Base-by-base conservation (phyloP, 64 coral and sea anemone genomes). In the Pocillopora damicornis region DNA sequence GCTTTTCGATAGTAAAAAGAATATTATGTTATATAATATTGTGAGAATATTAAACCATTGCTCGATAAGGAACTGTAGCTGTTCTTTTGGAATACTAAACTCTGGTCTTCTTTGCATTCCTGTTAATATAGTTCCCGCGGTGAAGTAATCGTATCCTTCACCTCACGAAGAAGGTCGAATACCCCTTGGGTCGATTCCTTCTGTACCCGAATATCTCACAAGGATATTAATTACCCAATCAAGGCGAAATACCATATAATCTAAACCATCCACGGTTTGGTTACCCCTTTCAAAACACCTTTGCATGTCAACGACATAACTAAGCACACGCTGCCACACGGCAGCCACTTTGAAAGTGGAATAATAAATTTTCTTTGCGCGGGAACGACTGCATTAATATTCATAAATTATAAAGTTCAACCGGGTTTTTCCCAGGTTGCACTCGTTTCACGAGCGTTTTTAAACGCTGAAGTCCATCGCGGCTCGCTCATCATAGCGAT, bases 61-160 rank as follows among this genome's bases (percentile, higher is more conserved):
- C 68, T 78, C 87, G 26, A 88, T 17, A 78, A 88, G 76, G 18
- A 88, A 88, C 37, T 88, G n/a, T 58, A 88, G 59, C 59, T 88
- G 87, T 76, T 88, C 76, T 76, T 88, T 88, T 78, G 87, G 87
- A 67, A 88, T 88, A 61, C 38, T 88, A 61, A 88, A 37, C 59
- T 88, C 79, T 75, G 87, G 87, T 79, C 75, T 88, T 4, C 87
- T 60, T 37, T 18, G 87, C 22, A 75, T 22, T 17, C 87, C 87
- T 60, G 74, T 88, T 67, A 88, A 88, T 67, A 88, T 60, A 67
- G 87, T 61, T 37, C 59, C 58, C 26, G 87, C 61, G 36, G 59
- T 57, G 35, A 6, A 56, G 51, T 69, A 45, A 87, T 75, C 22
- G 56, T 75, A 34, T 87, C 85, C 57, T 59, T 87, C 58, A 75